These are phyloP conservation scores for Euphydryas editha DNA, from an alignment of 2,888 invertebrate genomes.

Conservation along the genomic window DNA sequence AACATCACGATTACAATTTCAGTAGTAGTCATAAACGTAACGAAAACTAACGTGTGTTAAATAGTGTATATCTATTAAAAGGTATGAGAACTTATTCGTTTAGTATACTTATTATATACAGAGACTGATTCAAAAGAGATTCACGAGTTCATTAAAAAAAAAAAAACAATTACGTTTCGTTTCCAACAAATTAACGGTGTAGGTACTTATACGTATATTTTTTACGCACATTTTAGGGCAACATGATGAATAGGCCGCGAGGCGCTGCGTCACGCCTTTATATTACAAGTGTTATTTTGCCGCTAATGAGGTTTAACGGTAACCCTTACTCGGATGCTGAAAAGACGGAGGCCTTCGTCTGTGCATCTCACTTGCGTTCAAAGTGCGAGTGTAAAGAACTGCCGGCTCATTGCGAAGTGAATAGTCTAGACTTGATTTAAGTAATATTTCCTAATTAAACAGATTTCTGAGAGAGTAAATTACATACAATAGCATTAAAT, in stretches of 20 bases:
- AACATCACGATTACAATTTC: too few relatives aligned
- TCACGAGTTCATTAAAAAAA: background rate
- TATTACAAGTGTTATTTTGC: constrained; percentile 76
- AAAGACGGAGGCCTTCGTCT: constrained; percentile 1
- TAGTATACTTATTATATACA: background rate
- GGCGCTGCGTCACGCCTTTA: constrained; percentile 73
- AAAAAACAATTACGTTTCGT: background rate
- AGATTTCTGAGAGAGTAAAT: too few relatives aligned
- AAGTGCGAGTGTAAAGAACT: background rate
- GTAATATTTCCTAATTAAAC: too few relatives aligned
- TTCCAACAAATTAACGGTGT: constrained; percentile 8
- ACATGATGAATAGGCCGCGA: constrained; percentile 57
- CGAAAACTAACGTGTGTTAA: too few relatives aligned
- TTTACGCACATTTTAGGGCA: constrained; percentile 24
- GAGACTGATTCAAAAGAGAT: too few relatives aligned
- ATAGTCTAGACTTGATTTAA: constrained; percentile 5
- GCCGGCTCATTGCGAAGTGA: constrained; percentile 3
- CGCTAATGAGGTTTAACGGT: constrained; percentile 67
- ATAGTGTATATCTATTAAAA: too few relatives aligned
- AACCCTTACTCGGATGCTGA: constrained; percentile 42
- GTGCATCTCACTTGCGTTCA: constrained; percentile 3
- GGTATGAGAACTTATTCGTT: too few relatives aligned
- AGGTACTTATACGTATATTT: constrained; percentile 10
- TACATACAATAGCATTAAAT: too few relatives aligned
- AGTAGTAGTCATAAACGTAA: too few relatives aligned